Evolutionary conservation across 2,113 vertebrate species (phyloP), one percentile per base, ranked within the genome.

Genomic region (Onychorhynchus coronatus): DNA sequence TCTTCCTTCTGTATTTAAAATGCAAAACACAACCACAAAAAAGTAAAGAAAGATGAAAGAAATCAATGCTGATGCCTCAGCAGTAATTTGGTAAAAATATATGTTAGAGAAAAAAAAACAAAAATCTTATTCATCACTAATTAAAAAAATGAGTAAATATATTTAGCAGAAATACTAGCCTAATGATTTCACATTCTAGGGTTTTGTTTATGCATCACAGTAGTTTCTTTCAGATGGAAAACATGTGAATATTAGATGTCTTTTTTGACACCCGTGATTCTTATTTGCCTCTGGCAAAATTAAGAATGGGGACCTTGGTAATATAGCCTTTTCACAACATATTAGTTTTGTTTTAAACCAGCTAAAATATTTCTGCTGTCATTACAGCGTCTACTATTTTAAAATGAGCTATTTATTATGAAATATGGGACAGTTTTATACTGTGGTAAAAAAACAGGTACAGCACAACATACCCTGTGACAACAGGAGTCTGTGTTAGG

Each of bases 301-400:
- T 74, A 83, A 47, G 14, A 59, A 39, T 31, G 31, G 22, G n/a
- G 39, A 85, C 41, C n/a, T 82, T 61, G 58, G 25, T 71, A 92
- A 88, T 75, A 39, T 0, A 53, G 35, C 76, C 77, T 96, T 93
- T 90, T 81, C 65, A 81, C 17, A 86, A 37, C 23, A 44, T 18
- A 67, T 8, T 68, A 56, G 52, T 80, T 95, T 77, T 12, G 1
- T 8, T 81, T 86, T 61, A 96, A 88, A 92, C 5, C 35, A 86
- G 33, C 74, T 74, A 92, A 91, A 92, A 80, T 78, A 89, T 63
- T 92, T 94, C 79, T 93, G 18, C 50, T 91, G 35, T 81, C 59
- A 30, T 81, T 90, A 46, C 61, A 74, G 4, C 37, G 33, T 27
- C n/a, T 89, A n/a, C 39, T 80, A 21, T 73, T 88, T 93, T 41